These are phyloP conservation scores for Hirtodrosophila confusa DNA, from an alignment of 2,888 invertebrate species.

Conservation along the genomic window DNA sequence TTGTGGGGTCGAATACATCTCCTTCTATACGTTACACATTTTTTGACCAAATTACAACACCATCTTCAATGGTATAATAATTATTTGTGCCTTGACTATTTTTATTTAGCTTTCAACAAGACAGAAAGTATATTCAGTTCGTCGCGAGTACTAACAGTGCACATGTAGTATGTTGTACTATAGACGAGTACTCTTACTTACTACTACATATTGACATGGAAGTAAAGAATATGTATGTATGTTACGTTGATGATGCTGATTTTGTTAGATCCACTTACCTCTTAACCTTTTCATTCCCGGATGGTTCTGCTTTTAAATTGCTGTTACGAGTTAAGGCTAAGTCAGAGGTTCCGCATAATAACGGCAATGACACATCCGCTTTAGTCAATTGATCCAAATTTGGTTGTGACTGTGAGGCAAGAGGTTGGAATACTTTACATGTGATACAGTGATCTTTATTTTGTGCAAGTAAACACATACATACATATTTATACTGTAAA, in stretches of 20 bases:
- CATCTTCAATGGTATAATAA: too few species aligned
- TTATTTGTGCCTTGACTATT: too few species aligned
- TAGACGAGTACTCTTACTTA: too few species aligned
- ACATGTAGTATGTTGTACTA: background rate
- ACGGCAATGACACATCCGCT: constrained; percentile 56
- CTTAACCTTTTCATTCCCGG: constrained; percentile 40
- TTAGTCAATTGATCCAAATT: constrained; percentile 76
- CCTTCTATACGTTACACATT: too few species aligned
- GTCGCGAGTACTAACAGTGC: background rate
- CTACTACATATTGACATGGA: too few species aligned
- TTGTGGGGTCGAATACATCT: too few species aligned
- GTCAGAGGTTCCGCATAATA: constrained; percentile 39
- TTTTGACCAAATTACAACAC: too few species aligned
- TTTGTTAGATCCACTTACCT: constrained; percentile 52
- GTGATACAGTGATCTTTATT: constrained; percentile 76
- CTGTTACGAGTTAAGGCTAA: constrained; percentile 29
- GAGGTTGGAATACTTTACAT: constrained; percentile 78
- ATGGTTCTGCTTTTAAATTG: constrained; percentile 24
- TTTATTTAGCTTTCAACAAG: too few species aligned
- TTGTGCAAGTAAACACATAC: background rate
- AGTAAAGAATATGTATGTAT: background rate
- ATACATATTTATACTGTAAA: too few species aligned
- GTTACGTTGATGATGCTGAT: background rate
- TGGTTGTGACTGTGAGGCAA: constrained; percentile 82
- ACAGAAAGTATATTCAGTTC: too few species aligned